phyloP scores from a whole-genome alignment of 1,140 invertebrate species.

The Hydropsyche tenuis region DNA sequence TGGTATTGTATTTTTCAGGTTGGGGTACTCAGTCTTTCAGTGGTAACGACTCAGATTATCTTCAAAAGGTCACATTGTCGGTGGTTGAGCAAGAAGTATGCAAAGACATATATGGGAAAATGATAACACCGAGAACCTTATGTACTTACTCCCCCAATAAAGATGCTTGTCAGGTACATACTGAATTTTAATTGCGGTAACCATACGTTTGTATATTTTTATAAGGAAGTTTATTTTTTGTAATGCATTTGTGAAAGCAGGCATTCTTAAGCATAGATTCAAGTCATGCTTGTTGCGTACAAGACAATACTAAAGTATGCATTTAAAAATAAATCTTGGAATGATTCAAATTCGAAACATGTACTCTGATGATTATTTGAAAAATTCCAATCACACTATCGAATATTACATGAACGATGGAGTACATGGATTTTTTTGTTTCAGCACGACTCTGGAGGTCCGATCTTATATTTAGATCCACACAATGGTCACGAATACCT shows the following conservation, averaged over 20 bases:
- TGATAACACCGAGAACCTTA: constrained; percentile 64
- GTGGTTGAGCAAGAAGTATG: constrained; percentile 65
- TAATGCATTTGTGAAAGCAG: no score
- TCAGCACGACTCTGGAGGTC: constrained; percentile 75
- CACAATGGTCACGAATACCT: constrained; percentile 56
- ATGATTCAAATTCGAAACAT: no score
- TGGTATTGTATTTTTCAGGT: constrained; percentile 58
- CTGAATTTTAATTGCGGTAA: no score
- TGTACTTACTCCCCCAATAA: constrained; percentile 71
- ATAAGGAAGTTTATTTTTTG: no score
- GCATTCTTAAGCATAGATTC: no score
- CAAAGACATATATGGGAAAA: constrained; percentile 48
- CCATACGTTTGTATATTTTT: no score
- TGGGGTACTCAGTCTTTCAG: constrained; percentile 69
- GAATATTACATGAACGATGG: no score
- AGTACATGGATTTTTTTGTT: constrained; percentile 41
- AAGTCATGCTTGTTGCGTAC: no score
- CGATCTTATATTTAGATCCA: constrained; percentile 66
- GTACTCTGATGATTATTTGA: no score
- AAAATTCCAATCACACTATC: no score
- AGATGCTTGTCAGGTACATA: constrained; percentile 73
- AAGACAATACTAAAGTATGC: no score
- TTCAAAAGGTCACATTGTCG: constrained; percentile 66
- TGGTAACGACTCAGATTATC: constrained; percentile 63
- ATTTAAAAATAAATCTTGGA: no score